Conservation (phyloP, 2,797 vertebrate genomes). For the Scyliorhinus canicula region DNA sequence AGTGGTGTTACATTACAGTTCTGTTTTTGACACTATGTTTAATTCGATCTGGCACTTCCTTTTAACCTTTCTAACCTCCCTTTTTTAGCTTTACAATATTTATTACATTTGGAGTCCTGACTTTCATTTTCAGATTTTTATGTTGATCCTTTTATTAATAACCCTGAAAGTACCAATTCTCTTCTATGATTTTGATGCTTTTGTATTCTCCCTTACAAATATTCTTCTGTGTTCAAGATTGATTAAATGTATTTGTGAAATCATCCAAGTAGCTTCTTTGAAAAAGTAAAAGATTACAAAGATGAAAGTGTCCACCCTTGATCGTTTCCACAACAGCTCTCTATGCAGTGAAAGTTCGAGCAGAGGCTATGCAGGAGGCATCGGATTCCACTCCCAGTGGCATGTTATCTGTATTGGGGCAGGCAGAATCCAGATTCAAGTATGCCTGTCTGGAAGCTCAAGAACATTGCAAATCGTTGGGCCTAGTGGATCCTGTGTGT, state of each 20-base stretch:
- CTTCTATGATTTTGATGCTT: background rate
- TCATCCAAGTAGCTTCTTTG: background rate
- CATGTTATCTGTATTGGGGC: slow-evolving; percentile 82
- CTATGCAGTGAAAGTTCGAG: slow-evolving; percentile 80
- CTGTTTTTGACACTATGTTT: too few relatives aligned
- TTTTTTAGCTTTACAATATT: background rate
- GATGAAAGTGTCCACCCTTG: background rate
- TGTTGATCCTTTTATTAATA: background rate
- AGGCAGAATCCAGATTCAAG: slow-evolving; percentile 64
- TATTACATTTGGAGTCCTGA: background rate
- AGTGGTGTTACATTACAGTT: too few relatives aligned
- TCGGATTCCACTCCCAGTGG: slow-evolving; percentile 74
- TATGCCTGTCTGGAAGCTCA: slow-evolving; percentile 74
- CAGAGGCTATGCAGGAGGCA: slow-evolving; percentile 88
- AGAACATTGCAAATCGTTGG: slow-evolving; percentile 71
- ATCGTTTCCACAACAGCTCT: slow-evolving; percentile 59
- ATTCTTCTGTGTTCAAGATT: background rate
- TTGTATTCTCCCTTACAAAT: too few relatives aligned
- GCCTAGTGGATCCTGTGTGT: slow-evolving; percentile 73
- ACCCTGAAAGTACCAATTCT: background rate
- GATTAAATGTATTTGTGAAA: background rate
- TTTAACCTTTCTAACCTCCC: background rate
- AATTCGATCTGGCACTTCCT: background rate
- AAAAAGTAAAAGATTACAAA: background rate
- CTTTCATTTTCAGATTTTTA: background rate